Evolutionary conservation across 1,140 invertebrate genomes (phyloP).

Genomic region (Solenopsis invicta): DNA sequence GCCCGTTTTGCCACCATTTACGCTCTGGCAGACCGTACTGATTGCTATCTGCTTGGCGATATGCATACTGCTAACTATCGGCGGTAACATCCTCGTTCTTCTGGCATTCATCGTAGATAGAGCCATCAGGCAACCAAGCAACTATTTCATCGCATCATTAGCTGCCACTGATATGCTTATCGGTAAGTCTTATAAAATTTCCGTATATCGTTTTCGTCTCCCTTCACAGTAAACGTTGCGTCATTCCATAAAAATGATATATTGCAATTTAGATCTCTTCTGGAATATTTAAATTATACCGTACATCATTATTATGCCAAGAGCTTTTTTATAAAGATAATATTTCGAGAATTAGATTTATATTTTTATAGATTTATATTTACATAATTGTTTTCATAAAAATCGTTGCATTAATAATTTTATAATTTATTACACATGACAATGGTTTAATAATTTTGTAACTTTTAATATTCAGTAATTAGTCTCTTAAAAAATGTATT

Average conservation of each 20-base stretch:
- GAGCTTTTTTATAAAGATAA: neutral
- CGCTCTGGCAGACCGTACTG: constrained; percentile 96
- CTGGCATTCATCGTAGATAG: constrained; percentile 98
- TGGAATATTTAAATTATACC: neutral
- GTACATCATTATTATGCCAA: neutral
- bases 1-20: constrained; percentile 93
- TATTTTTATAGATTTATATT: neutral
- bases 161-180: constrained; percentile 99
- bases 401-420: neutral
- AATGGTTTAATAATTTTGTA: neutral
- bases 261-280: neutral
- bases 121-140: constrained; percentile 98
- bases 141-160: constrained; percentile 99
- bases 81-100: constrained; percentile 98
- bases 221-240: neutral
- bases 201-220: neutral
- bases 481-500: neutral
- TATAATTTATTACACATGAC: neutral
- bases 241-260: neutral
- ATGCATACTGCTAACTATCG: constrained; percentile 96
- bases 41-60: constrained; percentile 96
- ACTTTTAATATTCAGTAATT: neutral
- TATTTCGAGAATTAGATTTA: neutral
- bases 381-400: neutral
- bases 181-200: constrained; percentile 89